A percentile compares a stretch with the other conserved stretches of the same genome.
Evolutionary conservation across 2,113 vertebrate genomes (phyloP).

Genomic region (Calidris pygmaea): DNA sequence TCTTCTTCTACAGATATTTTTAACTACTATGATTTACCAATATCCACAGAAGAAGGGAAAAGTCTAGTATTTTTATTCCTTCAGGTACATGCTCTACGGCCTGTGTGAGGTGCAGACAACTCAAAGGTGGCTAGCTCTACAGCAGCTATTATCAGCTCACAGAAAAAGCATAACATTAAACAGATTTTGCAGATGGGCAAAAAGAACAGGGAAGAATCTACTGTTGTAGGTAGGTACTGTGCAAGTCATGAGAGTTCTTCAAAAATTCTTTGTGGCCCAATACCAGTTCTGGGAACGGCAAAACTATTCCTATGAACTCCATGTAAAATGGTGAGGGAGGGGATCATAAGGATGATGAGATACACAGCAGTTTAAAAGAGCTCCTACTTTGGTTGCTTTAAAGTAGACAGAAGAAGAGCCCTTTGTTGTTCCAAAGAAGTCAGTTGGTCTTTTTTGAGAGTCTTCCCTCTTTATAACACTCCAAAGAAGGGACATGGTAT

Average conservation of each 20-base stretch:
- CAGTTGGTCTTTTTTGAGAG: slow-evolving; percentile 77
- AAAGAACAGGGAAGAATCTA: neutral
- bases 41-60: neutral
- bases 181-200: neutral
- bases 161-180: neutral
- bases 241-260: neutral
- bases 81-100: neutral
- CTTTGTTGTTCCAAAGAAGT: slow-evolving; percentile 78
- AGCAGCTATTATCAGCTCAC: neutral
- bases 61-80: neutral
- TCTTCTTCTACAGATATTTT: neutral
- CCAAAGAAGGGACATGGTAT: slow-evolving; percentile 90
- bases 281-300: neutral
- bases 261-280: neutral
- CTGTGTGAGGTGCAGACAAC: neutral
- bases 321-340: neutral
- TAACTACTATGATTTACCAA: neutral
- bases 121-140: neutral
- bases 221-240: neutral
- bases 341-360: neutral
- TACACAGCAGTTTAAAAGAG: neutral
- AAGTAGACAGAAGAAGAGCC: slow-evolving; percentile 90
- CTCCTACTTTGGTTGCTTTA: slow-evolving; percentile 88
- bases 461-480: slow-evolving; percentile 85
- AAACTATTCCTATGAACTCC: neutral